Evolutionary conservation across 2,113 vertebrate species (phyloP), one percentile per base, ranked within the genome.

Genomic region (Rhegmatorhina hoffmannsi): DNA sequence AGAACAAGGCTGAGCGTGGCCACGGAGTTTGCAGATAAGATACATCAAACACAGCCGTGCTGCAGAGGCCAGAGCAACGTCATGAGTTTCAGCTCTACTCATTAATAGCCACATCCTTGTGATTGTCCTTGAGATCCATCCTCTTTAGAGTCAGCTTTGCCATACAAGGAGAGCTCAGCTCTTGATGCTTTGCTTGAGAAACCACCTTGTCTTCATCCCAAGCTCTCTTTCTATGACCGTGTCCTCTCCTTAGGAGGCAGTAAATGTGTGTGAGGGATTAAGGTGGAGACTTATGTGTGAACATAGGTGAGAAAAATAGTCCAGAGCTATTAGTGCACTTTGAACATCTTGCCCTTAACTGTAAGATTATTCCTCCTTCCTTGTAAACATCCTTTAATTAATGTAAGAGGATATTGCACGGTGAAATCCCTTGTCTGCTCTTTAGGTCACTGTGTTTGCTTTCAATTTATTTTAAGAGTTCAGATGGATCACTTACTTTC

Each of bases 181-280:
- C 31, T 40, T 47, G 26, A 2, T 56, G 24, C 47, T 67, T 13
- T n/a, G 29, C 13, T 55, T 17, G 53, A 79, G 28, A 36, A 55
- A 4, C 3, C 1, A 1, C 76, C 70, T 33, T 1, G 0, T 59
- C n/a, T 38, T 77, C 46, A 6, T 63, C 23, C 31, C 28, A 31
- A 1, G 5, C 4, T 29, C 60, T 58, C 26, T 11, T 78, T 67
- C 52, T 11, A 4, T 26, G 29, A 9, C 15, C 2, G 0, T 33
- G 38, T 75, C 15, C 13, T 69, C 33, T 70, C 20, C 58, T 47
- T 36, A 4, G 8, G 40, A 69, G 20, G 17, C 38, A 74, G 16
- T 36, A 40, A 52, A 20, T 1, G 12, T 76, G 14, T 49, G n/a
- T 75, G 62, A 43, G 40, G 55, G 25, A 50, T 0, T 19, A 52